These are phyloP conservation scores for Crotalus horridus DNA, from an alignment of 2,113 vertebrate genomes.

Conservation along the genomic window DNA sequence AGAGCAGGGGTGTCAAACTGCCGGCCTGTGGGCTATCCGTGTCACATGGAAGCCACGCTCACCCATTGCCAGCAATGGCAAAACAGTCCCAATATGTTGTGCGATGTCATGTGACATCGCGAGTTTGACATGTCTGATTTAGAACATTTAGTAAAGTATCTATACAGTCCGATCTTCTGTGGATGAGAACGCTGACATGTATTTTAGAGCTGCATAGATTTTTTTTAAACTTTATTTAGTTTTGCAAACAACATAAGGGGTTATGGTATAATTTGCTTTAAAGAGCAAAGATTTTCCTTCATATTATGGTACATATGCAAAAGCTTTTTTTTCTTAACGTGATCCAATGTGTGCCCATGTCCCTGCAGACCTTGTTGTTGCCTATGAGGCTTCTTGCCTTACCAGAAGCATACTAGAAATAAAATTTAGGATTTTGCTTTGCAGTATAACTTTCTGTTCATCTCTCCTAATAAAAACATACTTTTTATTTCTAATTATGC, in stretches of 20 bases:
- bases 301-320: not conserved
- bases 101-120: too few species aligned
- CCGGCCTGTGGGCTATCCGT: too few species aligned
- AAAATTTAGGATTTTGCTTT: not conserved
- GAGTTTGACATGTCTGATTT: not conserved
- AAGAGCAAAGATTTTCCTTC: not conserved
- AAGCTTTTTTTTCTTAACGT: not conserved
- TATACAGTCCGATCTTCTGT: not conserved
- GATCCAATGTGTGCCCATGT: not conserved
- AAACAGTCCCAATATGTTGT: too few species aligned
- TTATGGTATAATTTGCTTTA: not conserved
- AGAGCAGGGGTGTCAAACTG: not conserved
- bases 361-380: not conserved
- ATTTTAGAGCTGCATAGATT: not conserved
- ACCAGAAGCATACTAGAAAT: not conserved
- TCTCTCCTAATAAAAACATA: not conserved
- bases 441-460: not conserved
- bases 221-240: not conserved
- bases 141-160: not conserved
- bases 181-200: not conserved
- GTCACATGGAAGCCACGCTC: too few species aligned
- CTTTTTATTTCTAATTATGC: not conserved
- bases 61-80: too few species aligned
- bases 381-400: not conserved
- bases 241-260: not conserved